Percentiles rank a stretch among this genome's conserved stretches.
These are phyloP conservation scores for Invenusta paracnida DNA, from an alignment of 2,888 invertebrate species.

Conservation along the genomic window DNA sequence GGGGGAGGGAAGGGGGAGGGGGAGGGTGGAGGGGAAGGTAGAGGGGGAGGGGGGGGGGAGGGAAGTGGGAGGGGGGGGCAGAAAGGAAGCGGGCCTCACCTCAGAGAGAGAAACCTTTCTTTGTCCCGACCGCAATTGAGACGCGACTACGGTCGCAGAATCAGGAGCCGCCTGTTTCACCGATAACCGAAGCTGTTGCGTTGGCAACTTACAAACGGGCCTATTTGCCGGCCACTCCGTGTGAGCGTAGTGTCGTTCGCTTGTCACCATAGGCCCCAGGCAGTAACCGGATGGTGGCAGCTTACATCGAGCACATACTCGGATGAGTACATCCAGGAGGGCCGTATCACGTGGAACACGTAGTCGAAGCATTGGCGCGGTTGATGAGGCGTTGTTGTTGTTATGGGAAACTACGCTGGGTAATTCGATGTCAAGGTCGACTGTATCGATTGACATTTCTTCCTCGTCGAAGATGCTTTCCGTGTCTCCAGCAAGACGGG, in stretches of 20 bases:
- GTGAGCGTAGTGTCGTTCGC: neutral
- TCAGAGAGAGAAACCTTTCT: no score
- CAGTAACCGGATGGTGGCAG: neutral
- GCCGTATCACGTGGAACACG: neutral
- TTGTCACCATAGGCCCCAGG: neutral
- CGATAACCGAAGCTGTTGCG: neutral
- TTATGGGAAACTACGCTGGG: neutral
- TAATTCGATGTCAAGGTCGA: neutral
- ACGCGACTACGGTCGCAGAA: no score
- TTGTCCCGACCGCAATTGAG: no score
- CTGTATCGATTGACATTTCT: neutral
- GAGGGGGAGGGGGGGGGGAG: no score
- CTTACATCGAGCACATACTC: neutral
- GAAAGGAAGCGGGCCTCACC: no score
- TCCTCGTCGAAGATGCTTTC: neutral
- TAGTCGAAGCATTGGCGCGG: neutral
- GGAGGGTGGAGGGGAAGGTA: no score
- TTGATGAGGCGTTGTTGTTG: neutral
- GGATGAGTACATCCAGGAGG: neutral
- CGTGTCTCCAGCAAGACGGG: neutral
- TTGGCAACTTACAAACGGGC: neutral
- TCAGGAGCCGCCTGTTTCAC: no score
- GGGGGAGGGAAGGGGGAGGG: no score
- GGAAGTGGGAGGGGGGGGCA: no score
- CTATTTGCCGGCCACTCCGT: neutral